Percentiles rank a stretch among this genome's conserved stretches.
These are phyloP conservation scores for Ylistrum balloti DNA, from an alignment of 1,140 invertebrate genomes.

Conservation along the genomic window DNA sequence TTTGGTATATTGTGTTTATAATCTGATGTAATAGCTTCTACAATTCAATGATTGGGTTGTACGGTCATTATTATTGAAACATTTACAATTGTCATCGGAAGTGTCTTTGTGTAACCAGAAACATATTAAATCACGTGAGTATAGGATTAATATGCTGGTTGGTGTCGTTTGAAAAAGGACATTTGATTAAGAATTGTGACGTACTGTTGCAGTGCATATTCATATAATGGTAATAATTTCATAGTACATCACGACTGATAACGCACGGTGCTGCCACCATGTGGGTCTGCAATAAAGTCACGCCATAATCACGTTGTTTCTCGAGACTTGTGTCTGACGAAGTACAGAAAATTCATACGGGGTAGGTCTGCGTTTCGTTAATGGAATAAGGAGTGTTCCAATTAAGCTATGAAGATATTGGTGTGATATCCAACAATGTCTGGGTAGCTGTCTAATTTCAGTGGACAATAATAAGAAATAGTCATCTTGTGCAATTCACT, in stretches of 20 bases:
- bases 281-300: background rate
- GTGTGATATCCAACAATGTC: background rate
- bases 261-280: background rate
- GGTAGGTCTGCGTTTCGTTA: conserved; percentile 1
- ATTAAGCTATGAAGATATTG: conserved; percentile 10
- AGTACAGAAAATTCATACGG: background rate
- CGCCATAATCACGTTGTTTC: background rate
- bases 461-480: conserved; percentile 14
- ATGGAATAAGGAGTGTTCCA: background rate
- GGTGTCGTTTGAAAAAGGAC: background rate
- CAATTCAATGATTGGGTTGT: no score
- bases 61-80: no score
- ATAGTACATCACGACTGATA: background rate
- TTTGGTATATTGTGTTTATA: no score
- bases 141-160: background rate
- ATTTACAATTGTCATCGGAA: no score
- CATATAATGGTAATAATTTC: background rate
- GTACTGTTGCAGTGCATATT: background rate
- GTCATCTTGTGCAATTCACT: background rate
- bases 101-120: background rate
- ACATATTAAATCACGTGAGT: background rate
- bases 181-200: background rate
- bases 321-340: background rate
- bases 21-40: no score
- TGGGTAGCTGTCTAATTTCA: background rate